Percentiles rank a stretch among this genome's conserved stretches.
phyloP scores from a whole-genome alignment of 2,113 vertebrate species.

The Thalassarche chlororhynchos region DNA sequence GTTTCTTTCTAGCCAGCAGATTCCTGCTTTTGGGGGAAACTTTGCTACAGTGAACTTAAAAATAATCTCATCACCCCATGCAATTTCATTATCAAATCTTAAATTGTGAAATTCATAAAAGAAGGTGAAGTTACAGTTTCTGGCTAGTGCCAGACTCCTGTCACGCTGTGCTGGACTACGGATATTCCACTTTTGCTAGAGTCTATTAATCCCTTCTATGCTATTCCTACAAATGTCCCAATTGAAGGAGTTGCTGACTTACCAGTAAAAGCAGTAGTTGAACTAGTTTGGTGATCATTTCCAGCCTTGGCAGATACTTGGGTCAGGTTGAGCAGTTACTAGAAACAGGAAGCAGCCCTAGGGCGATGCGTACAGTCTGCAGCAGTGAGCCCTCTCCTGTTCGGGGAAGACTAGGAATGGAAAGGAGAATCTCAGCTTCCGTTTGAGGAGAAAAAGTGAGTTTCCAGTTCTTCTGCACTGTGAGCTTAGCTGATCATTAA shows the following conservation, averaged over 20 bases:
- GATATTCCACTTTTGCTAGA: neutral
- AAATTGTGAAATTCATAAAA: neutral
- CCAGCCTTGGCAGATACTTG: neutral
- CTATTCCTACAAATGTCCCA: neutral
- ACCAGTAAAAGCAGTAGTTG: neutral
- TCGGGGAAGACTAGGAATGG: neutral
- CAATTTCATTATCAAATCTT: neutral
- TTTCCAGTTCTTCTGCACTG: neutral
- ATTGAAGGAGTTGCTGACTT: neutral
- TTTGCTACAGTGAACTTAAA: neutral
- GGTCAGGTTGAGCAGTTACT: neutral
- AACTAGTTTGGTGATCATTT: neutral
- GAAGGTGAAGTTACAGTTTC: neutral
- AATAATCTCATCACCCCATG: neutral
- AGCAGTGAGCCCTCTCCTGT: neutral
- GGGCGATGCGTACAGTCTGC: neutral
- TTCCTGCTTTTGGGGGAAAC: neutral
- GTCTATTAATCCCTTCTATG: neutral
- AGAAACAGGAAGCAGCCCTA: neutral
- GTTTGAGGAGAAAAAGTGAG: neutral
- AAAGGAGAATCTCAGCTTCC: neutral
- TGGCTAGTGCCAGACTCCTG: neutral
- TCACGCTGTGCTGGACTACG: rapidly evolving
- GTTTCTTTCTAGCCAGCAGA: neutral
- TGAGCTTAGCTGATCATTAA: neutral